Evolutionary conservation across 2,797 vertebrate species (phyloP).

Genomic region (Hybognathus amarus): DNA sequence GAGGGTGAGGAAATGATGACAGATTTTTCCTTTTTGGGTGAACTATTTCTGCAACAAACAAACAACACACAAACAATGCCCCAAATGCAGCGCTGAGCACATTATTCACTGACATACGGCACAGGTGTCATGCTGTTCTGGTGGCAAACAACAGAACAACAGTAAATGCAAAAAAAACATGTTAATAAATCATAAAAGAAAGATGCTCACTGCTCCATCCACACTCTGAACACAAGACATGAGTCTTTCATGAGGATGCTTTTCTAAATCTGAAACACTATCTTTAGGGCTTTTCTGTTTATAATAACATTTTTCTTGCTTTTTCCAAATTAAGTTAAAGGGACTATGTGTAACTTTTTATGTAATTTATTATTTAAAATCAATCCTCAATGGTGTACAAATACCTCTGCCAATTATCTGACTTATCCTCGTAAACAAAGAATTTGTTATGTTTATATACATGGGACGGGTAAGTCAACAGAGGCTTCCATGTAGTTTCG

Average conservation of each 20-base stretch:
- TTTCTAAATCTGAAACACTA: background rate
- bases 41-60: slow-evolving; percentile 18
- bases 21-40: background rate
- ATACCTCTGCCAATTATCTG: too few species aligned
- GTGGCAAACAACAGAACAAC: slow-evolving; percentile 27
- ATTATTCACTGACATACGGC: slow-evolving; percentile 20
- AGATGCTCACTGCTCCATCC: slow-evolving; percentile 9
- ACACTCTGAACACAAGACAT: slow-evolving; percentile 7
- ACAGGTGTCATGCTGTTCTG: slow-evolving; percentile 32
- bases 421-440: too few species aligned
- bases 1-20: slow-evolving; percentile 18
- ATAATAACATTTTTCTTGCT: background rate
- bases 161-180: slow-evolving; percentile 34
- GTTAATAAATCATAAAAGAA: slow-evolving; percentile 36
- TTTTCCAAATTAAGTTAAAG: background rate
- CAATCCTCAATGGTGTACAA: too few species aligned
- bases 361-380: too few species aligned
- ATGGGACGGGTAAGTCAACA: too few species aligned
- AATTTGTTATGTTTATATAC: too few species aligned
- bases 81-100: background rate
- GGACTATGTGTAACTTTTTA: too few species aligned
- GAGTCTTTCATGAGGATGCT: slow-evolving; percentile 14
- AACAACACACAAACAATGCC: background rate
- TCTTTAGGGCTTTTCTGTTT: background rate
- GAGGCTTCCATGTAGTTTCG: too few species aligned